A percentile compares a stretch with the other conserved stretches of the same genome.
Evolutionary conservation across 2,888 invertebrate genomes (phyloP).

Genomic region (Dorcus hopei): DNA sequence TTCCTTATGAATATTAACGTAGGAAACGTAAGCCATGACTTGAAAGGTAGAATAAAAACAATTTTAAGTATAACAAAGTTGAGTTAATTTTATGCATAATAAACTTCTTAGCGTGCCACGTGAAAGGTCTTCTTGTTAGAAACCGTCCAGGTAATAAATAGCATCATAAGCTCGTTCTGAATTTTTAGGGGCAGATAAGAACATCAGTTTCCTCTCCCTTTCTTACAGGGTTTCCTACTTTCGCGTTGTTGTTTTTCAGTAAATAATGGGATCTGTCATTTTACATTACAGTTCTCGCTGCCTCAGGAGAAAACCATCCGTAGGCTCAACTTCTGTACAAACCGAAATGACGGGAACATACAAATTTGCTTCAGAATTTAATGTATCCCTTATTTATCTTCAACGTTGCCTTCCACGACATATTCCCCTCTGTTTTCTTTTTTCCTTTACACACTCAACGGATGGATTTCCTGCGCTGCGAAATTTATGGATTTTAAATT

Average conservation of each 20-base stretch:
- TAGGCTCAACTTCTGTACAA: constrained; percentile 9
- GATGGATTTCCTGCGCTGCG: too few relatives aligned
- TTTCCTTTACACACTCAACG: too few relatives aligned
- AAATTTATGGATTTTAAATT: not conserved
- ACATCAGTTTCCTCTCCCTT: constrained; percentile 40
- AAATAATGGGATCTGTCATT: constrained; percentile 54
- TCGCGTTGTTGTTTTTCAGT: constrained; percentile 49
- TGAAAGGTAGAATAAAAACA: too few relatives aligned
- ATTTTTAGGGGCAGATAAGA: constrained; percentile 26
- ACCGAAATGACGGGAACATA: constrained; percentile 22
- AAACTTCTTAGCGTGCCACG: constrained; percentile 12
- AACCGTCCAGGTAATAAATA: constrained; percentile 24
- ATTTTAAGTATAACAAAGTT: not conserved
- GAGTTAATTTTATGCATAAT: constrained; percentile 17
- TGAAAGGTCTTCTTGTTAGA: not conserved
- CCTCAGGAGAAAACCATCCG: constrained; percentile 26
- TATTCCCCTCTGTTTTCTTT: too few relatives aligned
- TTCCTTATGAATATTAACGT: too few relatives aligned
- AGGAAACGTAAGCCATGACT: too few relatives aligned
- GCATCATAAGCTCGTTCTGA: constrained; percentile 27
- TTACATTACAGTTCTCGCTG: constrained; percentile 46
- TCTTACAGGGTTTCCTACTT: constrained; percentile 49
- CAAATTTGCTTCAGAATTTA: constrained; percentile 27
- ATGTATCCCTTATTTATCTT: constrained; percentile 25
- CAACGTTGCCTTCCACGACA: not conserved